Evolutionary conservation across 1,140 invertebrate species (phyloP).

Genomic region (Himalopsyche phryganea): DNA sequence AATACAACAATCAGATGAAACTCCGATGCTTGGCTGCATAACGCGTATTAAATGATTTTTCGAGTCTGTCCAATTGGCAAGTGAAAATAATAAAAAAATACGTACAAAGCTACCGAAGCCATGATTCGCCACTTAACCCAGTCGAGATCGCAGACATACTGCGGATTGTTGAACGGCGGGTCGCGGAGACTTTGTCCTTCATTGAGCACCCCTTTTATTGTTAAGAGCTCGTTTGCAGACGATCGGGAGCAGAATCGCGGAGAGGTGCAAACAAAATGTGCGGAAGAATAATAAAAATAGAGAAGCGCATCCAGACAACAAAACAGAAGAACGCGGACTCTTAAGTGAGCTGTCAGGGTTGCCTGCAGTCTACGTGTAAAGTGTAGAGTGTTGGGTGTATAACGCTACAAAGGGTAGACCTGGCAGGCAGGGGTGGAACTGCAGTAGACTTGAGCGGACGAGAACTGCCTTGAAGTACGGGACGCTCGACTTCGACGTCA

Average conservation of each 20-base stretch:
- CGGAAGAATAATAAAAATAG: conserved; percentile 22
- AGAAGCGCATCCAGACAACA: conserved; percentile 19
- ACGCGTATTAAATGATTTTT: not conserved
- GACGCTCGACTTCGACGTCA: conserved; percentile 13
- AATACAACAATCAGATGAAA: too few species aligned
- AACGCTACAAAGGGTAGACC: not conserved
- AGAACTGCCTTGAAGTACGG: conserved; percentile 4
- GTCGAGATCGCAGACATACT: conserved; percentile 1
- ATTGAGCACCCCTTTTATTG: not conserved
- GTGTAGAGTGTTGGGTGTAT: not conserved
- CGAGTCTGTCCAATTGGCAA: not conserved
- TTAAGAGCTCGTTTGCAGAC: not conserved
- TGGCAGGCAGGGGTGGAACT: not conserved
- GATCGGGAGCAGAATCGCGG: not conserved
- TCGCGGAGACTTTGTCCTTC: not conserved
- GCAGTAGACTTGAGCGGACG: not conserved
- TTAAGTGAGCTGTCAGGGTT: conserved; percentile 19
- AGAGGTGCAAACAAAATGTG: conserved; percentile 24
- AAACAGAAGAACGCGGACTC: conserved; percentile 6
- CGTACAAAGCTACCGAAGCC: not conserved
- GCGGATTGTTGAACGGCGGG: conserved; percentile 8
- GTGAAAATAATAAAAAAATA: too few species aligned
- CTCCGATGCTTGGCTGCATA: too few species aligned
- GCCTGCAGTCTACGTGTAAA: conserved; percentile 17
- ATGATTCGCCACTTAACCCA: conserved; percentile 5